Base-by-base conservation (phyloP, 92 coral and sea anemone genomes). In the Parazoanthus swiftii region DNA sequence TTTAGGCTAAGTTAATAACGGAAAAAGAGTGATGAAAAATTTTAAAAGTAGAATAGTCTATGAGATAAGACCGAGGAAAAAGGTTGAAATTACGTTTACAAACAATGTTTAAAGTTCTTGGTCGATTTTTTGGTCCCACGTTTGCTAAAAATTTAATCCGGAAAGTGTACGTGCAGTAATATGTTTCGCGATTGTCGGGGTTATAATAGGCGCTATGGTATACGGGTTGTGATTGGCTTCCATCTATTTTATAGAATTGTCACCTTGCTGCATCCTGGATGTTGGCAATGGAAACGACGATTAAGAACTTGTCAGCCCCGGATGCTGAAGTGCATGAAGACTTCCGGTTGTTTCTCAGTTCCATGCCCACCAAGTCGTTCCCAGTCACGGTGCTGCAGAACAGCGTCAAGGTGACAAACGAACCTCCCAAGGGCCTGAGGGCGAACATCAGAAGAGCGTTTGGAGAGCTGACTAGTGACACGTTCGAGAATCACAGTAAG, bases 201-300 rank as follows among this genome's bases (percentile, higher is more conserved):
- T 6, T 83, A 29, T 29, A 54, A 46, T 8, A n/a, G n/a, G 36
- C 23, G 10, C n/a, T 11, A 16, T 6, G 33, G 23, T 18, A 13
- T 10, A 14, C 7, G 3, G 2, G 54, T 16, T 36, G 56, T 25
- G 8, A 18, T 33, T 73, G 79, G 58, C 5, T 16, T 36, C 43
- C 25, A 86, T 77, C 66, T 48, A 37, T 44, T 44, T 56, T 66
- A 15, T 39, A 97, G 99, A 97, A 97, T 48, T 97, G 99, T 71
- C 99, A 97, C 66, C 92, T 97, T 42, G 99, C 99, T 37, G 99
- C 99, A 18, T 97, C 99, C 39, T 97, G 99, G 99, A 97, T 97
- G 99, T 97, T 97, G 87, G 96, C 94, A 21, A 97, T 97, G 99
- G 99, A 97, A 81, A 88, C 98, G n/a, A 85, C 89, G 0, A 94